Base-by-base conservation (phyloP, 2,113 vertebrate genomes). In the Xyliphius kryptos region DNA sequence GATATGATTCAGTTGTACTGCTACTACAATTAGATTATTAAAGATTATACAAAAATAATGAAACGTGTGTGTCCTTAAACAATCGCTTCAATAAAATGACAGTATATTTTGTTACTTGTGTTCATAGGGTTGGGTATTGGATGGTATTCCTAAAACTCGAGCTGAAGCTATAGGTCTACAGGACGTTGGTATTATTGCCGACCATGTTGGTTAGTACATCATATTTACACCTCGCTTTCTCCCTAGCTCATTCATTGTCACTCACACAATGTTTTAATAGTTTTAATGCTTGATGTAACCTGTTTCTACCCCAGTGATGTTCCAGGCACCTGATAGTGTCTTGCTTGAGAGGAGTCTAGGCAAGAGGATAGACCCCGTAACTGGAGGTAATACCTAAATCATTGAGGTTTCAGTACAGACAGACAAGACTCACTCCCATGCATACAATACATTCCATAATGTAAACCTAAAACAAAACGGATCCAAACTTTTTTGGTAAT, bases 91-190 rank as follows among this genome's bases (percentile, higher is more conserved):
- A n/a, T 19, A 10, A 13, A 19, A 49, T 20, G 26, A 32, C 19
- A 17, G 8, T 26, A 21, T 8, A 32, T 40, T 26, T 32, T 21
- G 10, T 48, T 58, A 52, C 65, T 37, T 66, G 32, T 37, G 71
- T 43, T 79, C n/a, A 6, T 74, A 98, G 95, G 95, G 94, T 46
- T 97, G 95, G 95, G 74, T 98, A 66, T 74, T 98, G 70, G 91
- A 93, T 2, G 91, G 89, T 6, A 70, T 95, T 53, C 92, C 93
- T 14, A 84, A 85, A 65, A 91, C 83, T 2, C 85, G 83, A 55
- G 87, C 91, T 0, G 89, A 94, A 76, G 90, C 86, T 1, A 77
- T 91, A 65, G 58, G 67, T 66, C 80, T 95, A n/a, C 95, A 95
- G 54, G 84, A 85, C 52, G 71, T 65, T 9, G 92, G 92, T 8